Evolutionary conservation across 1,140 invertebrate genomes (phyloP), one percentile per base, ranked within the genome.

Genomic region (Pinna nobilis): DNA sequence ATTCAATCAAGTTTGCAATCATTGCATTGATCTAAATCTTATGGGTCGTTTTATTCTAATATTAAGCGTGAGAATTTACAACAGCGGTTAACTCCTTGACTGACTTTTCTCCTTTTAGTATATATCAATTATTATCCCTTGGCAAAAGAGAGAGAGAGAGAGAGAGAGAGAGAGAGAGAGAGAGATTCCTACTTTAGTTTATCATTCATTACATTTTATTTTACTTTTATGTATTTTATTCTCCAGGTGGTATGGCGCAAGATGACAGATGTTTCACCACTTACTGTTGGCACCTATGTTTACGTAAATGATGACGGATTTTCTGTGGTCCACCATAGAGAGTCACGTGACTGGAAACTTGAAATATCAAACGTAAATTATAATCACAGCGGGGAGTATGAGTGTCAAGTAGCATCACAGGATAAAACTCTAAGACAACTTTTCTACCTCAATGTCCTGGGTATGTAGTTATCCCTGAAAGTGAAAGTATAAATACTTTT

Each of bases 211-310:
- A n/a, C n/a, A n/a, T n/a, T n/a, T n/a, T n/a, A n/a, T n/a, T n/a
- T n/a, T n/a, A n/a, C n/a, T 53, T 53, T 47, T 5, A 37, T 13
- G 11, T 67, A 20, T 32, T 20, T 50, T 49, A 39, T 25, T 18
- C 63, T 63, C 6, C 49, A 75, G 72, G 66, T 75, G 15, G 60
- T 75, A 55, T 75, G 72, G 72, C 41, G 72, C 18, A 63, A 69
- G 11, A 28, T 64, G 11, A 57, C 65, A 5, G 41, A 63, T 23
- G 66, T 61, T 32, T 39, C 61, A 32, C 63, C 74, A 13, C 39
- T 71, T 11, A 71, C 74, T 37, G 51, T 70, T 15, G 69, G 63
- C 35, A 20, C 23, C 28, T 76, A 55, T 39, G 37, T 65, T 4
- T 71, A 44, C 33, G 49, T 66, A 7, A 70, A 66, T 33, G 63